phyloP scores from a whole-genome alignment of 2,797 vertebrate genomes.

The Decapterus maruadsi region DNA sequence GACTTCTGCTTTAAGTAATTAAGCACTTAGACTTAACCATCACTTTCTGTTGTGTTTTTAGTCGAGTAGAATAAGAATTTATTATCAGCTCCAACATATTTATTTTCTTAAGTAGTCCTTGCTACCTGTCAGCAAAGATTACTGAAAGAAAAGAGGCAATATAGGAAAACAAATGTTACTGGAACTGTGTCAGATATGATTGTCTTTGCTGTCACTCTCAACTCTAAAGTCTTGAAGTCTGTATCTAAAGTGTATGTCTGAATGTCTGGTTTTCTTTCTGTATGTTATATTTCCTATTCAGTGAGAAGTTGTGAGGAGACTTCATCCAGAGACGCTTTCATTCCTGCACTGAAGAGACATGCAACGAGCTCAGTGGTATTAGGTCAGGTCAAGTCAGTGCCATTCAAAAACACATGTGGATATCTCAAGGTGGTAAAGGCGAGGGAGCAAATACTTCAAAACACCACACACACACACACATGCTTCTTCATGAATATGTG shows the following conservation, averaged over 20 bases:
- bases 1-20: too few relatives aligned
- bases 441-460: constrained; percentile 44
- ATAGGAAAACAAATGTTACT: neutral
- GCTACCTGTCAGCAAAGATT: neutral
- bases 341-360: constrained; percentile 37
- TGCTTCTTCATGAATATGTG: constrained; percentile 42
- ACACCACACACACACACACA: constrained; percentile 28
- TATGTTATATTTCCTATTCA: constrained; percentile 59
- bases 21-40: neutral
- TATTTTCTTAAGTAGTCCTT: neutral
- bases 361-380: constrained; percentile 7
- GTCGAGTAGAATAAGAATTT: neutral
- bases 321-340: constrained; percentile 18
- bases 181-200: neutral
- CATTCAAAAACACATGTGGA: constrained; percentile 34
- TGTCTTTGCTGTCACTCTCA: neutral
- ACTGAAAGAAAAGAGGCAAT: neutral
- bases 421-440: constrained; percentile 42
- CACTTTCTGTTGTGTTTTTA: neutral
- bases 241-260: neutral
- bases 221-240: neutral
- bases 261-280: constrained; percentile 24
- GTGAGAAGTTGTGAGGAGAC: constrained; percentile 88
- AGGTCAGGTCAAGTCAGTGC: constrained; percentile 39
- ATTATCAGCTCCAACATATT: too few relatives aligned